phyloP scores from a whole-genome alignment of 2,888 invertebrate species.

The Opisthograptis luteolata region DNA sequence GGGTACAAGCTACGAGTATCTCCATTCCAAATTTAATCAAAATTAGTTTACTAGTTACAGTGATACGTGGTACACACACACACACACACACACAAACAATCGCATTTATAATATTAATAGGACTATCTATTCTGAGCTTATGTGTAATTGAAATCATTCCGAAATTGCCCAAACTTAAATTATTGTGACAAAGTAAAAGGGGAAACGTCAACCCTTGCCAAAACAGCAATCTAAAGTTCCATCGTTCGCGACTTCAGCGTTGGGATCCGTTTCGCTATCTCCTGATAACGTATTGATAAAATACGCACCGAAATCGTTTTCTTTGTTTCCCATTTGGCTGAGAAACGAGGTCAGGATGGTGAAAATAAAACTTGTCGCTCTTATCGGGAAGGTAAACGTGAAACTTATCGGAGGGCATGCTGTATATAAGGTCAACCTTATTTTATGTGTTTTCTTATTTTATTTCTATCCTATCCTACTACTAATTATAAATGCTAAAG shows the following conservation, averaged over 20 bases:
- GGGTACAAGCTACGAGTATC: too few species aligned
- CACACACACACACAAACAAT: too few species aligned
- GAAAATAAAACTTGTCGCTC: slow-evolving; percentile 1
- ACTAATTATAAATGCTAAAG: too few species aligned
- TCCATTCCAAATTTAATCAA: too few species aligned
- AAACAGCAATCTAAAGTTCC: slow-evolving; percentile 22
- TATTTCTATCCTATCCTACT: too few species aligned
- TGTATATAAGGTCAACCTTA: neutral
- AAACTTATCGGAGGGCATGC: neutral
- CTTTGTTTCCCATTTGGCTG: slow-evolving; percentile 20
- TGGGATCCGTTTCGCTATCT: slow-evolving; percentile 14
- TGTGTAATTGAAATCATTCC: slow-evolving; percentile 8
- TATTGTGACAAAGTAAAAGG: slow-evolving; percentile 12
- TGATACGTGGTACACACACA: too few species aligned
- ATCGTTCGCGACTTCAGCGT: slow-evolving; percentile 21
- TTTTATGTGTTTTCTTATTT: too few species aligned
- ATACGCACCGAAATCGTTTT: slow-evolving; percentile 17
- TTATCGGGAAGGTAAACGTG: neutral
- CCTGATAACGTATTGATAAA: slow-evolving; percentile 32
- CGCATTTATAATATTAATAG: too few species aligned
- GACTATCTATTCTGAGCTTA: too few species aligned
- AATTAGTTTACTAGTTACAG: too few species aligned
- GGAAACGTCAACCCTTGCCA: slow-evolving; percentile 9
- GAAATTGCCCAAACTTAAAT: slow-evolving; percentile 6
- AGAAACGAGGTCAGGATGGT: slow-evolving; percentile 17